Base-by-base conservation (phyloP, 2,113 vertebrate genomes). In the Varanus komodoensis region DNA sequence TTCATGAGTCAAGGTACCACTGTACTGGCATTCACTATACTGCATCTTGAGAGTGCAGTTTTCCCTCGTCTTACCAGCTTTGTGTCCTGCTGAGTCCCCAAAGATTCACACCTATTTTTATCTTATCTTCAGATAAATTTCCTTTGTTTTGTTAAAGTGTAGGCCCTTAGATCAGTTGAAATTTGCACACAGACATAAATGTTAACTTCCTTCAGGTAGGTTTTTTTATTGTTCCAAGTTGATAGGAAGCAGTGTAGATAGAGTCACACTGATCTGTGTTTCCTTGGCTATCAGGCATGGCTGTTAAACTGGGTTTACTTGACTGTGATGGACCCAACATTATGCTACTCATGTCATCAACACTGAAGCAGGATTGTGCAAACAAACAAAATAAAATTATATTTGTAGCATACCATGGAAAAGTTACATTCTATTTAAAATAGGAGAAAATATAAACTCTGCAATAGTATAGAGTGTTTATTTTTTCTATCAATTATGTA, bases 351-450 rank as follows among this genome's bases (percentile, higher is more conserved):
- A 38, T 38, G 74, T 34, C 19, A 44, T 44, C 6, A 21, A 3
- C 38, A 38, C 38, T 23, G 64, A 68, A 79, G 15, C 11, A n/a
- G 44, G 17, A 9, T 86, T 74, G 54, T 86, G 48, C 32, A n/a
- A 14, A 67, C 3, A 27, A 19, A 44, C 67, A 67, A 50, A 4
- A 32, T n/a, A 73, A 92, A 91, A 38, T 44, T 21, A 34, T 1
- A 4, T 74, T 87, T 83, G 34, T 5, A 75, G 71, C 90, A 25
- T 87, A 89, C 92, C 91, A 93, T 83, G 78, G 84, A 64, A 86
- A 89, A 74, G 64, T 34, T 64, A 73, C 8, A 74, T 82, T 88
- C 27, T 69, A 8, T 27, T 84, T 17, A 32, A 84, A 14, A 21
- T 64, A 25, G 11, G 25, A 27, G 64, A 8, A 84, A 8, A 8